Conservation (phyloP, 2,113 vertebrate genomes). For the Tympanuchus pallidicinctus region DNA sequence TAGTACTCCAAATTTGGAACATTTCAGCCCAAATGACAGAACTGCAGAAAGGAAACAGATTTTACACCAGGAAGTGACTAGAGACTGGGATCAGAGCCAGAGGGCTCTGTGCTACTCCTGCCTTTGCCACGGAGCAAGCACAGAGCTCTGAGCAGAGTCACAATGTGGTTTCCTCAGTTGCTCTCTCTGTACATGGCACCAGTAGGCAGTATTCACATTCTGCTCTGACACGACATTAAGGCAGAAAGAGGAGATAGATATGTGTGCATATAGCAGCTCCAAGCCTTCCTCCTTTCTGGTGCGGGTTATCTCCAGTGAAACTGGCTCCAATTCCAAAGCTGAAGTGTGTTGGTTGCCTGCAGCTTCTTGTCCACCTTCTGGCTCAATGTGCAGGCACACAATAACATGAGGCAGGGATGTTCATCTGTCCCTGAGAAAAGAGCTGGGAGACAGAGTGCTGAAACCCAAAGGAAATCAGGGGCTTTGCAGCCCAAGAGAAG, state of each 20-base stretch:
- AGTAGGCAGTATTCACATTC: not conserved
- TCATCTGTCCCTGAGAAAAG: fast-evolving
- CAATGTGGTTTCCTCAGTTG: not conserved
- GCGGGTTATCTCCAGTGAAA: not conserved
- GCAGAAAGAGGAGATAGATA: not conserved
- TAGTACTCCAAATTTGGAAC: not conserved
- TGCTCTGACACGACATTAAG: not conserved
- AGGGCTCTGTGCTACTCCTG: not conserved
- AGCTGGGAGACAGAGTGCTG: not conserved
- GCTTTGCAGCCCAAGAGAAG: not conserved
- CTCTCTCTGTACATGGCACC: not conserved
- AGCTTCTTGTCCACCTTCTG: not conserved
- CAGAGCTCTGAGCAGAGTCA: not conserved
- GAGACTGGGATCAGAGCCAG: not conserved
- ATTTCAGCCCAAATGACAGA: not conserved
- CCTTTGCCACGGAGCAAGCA: not conserved
- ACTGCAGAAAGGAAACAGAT: not conserved
- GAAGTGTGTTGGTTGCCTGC: not conserved
- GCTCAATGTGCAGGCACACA: not conserved
- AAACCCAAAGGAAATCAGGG: not conserved
- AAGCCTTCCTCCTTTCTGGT: fast-evolving
- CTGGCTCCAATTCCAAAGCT: not conserved
- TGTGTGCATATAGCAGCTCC: not conserved
- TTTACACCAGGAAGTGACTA: not conserved
- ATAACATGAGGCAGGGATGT: fast-evolving